Conservation (phyloP, 1,140 invertebrate species). For the Nilaparvata lugens region DNA sequence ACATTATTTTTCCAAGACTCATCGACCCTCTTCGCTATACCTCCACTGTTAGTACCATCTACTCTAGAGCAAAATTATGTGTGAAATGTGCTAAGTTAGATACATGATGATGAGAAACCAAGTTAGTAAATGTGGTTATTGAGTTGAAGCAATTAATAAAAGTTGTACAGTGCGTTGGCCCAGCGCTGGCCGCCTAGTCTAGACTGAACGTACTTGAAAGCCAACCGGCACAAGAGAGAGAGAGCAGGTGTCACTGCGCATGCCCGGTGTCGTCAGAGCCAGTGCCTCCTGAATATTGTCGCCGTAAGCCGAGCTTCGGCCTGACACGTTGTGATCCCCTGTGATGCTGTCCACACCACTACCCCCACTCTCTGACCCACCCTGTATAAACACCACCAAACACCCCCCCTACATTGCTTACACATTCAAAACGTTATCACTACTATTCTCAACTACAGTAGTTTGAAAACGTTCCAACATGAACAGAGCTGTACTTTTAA, state of each 20-base stretch:
- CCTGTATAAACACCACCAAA: slow-evolving; percentile 43
- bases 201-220: slow-evolving; percentile 33
- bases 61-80: too few relatives aligned
- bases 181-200: too few relatives aligned
- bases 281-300: slow-evolving; percentile 47
- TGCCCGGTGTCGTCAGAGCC: slow-evolving; percentile 20
- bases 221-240: slow-evolving; percentile 40
- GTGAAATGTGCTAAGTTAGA: background rate
- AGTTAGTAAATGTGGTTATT: background rate
- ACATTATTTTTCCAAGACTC: too few relatives aligned
- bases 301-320: slow-evolving; percentile 80
- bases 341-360: slow-evolving; percentile 85
- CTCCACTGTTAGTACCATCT: too few relatives aligned
- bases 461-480: too few relatives aligned
- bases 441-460: too few relatives aligned
- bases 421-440: background rate
- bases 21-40: too few relatives aligned
- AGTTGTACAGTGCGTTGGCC: too few relatives aligned
- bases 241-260: slow-evolving; percentile 43
- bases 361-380: slow-evolving; percentile 75
- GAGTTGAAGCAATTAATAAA: slow-evolving; percentile 5
- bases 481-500: too few relatives aligned
- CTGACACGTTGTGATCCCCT: slow-evolving; percentile 73
- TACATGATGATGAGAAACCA: background rate
- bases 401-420: background rate